phyloP scores from a whole-genome alignment of 2,888 invertebrate species.

The Emmelina monodactyla region DNA sequence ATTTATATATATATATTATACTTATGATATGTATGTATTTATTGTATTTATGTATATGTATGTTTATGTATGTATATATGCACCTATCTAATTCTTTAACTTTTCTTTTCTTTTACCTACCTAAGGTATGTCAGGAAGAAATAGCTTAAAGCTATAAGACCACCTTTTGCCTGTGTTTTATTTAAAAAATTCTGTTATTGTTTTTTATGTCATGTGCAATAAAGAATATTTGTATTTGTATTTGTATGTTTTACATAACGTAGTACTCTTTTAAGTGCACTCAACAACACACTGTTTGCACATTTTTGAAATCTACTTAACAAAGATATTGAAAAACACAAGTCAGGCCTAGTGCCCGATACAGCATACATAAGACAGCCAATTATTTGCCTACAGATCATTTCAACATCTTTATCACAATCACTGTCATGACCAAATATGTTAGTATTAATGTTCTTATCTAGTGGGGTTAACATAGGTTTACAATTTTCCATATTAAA shows the following conservation, averaged over 20 bases:
- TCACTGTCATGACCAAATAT: neutral
- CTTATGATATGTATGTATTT: too few species aligned
- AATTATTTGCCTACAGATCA: conserved; percentile 3
- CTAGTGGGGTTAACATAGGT: conserved; percentile 4
- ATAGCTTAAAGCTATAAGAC: too few species aligned
- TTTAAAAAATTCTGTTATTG: too few species aligned
- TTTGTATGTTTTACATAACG: conserved; percentile 13
- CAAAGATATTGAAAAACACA: conserved; percentile 7
- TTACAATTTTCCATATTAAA: conserved; percentile 11
- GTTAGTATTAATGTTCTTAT: neutral
- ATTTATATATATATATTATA: too few species aligned
- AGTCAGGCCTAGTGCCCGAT: conserved; percentile 5
- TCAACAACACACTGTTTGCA: conserved; percentile 4
- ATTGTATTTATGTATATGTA: too few species aligned
- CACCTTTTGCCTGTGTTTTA: too few species aligned
- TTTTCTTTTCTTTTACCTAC: too few species aligned
- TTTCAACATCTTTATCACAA: neutral
- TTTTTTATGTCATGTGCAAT: too few species aligned
- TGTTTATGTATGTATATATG: too few species aligned
- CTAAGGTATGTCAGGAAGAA: too few species aligned
- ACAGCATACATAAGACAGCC: conserved; percentile 10
- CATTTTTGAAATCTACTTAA: conserved; percentile 7
- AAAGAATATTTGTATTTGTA: too few species aligned
- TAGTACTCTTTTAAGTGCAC: conserved; percentile 5
- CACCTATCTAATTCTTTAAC: too few species aligned